Evolutionary conservation across 1,140 invertebrate genomes (phyloP), one percentile per base, ranked within the genome.

Genomic region (Diprion similis): DNA sequence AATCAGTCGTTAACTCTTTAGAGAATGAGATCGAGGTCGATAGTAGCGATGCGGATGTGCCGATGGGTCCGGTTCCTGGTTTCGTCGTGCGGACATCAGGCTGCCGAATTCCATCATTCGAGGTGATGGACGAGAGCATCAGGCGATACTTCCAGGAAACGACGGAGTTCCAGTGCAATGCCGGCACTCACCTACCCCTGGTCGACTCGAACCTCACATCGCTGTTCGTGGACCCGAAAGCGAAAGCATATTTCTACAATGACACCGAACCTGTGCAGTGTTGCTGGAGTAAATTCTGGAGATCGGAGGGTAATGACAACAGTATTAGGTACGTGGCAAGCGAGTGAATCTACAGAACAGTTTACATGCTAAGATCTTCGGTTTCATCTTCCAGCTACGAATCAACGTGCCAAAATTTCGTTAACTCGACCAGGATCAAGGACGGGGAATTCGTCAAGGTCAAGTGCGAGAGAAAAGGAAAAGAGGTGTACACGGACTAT

Each of bases 101-200:
- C 19, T 97, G 96, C 82, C 91, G 91, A 7, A 95, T 97, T 77
- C 94, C 95, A 1, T 91, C 91, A 10, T 89, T 97, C 70, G 91
- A 93, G 77, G 92, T 94, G 0, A 91, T 92, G 68, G 93, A 96
- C 83, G 83, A 84, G 66, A 46, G 88, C 85, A 15, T 92, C 19
- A 85, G 84, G 37, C 81, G 84, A 59, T 91, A 88, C 71, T 86
- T 90, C 71, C 74, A 82, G n/a, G 79, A 83, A 19, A 84, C 78
- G 66, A 83, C 83, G 71, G 85, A 79, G 37, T 83, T 89, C 64
- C 79, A 77, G 65, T 92, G 83, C 79, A 87, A 87, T 77, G 79
- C 85, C 71, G 89, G 84, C 47, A 85, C 85, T n/a, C 87, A 86
- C 78, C 76, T 85, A 69, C 87, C 93, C 1, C 82, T 93, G 17